These are phyloP conservation scores for Ptychobarbus kaznakovi DNA, from an alignment of 2,797 vertebrate species.

Conservation along the genomic window DNA sequence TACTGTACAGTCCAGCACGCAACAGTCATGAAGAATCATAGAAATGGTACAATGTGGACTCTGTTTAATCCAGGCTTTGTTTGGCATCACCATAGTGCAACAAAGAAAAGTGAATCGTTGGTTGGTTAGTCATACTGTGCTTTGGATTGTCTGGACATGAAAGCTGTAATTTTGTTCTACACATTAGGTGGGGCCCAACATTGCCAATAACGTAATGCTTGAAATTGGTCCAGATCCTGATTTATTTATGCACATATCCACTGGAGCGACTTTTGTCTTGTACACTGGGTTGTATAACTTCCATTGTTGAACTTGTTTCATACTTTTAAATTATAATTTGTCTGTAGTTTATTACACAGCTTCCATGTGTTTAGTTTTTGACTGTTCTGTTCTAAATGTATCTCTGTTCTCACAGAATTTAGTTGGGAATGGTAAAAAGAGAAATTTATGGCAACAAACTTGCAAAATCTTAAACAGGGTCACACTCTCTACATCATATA, in stretches of 20 bases:
- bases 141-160: conserved; percentile 24
- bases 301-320: not conserved
- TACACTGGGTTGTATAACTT: not conserved
- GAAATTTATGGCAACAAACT: not conserved
- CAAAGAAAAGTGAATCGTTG: conserved; percentile 26
- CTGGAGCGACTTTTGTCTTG: not conserved
- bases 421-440: not conserved
- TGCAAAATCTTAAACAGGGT: not conserved
- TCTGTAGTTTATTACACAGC: not conserved
- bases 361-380: not conserved
- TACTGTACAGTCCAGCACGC: not conserved
- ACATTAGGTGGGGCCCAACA: conserved; percentile 8
- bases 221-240: conserved; percentile 19
- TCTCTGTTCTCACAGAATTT: not conserved
- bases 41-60: not conserved
- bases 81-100: not conserved
- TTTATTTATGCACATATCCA: not conserved
- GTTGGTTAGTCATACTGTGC: not conserved
- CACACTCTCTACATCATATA: not conserved
- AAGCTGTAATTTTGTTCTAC: not conserved
- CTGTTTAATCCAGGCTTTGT: not conserved
- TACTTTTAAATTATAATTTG: not conserved
- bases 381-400: not conserved
- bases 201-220: conserved; percentile 20
- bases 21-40: not conserved